Conservation (phyloP, 2,888 invertebrate species). For the Acanthococcus lagerstroemiae region DNA sequence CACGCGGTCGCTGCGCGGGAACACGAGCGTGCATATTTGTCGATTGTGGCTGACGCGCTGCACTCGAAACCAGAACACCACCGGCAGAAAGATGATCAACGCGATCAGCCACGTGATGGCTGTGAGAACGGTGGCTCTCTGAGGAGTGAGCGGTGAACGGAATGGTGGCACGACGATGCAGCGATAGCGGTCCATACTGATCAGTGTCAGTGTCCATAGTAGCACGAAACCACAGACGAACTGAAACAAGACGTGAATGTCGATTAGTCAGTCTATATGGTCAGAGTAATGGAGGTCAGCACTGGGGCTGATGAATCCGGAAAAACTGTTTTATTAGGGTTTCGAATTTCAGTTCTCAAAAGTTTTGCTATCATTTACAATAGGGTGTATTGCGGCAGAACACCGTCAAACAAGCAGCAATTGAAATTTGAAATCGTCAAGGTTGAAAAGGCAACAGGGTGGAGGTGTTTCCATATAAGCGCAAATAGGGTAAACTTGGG, state of each 20-base stretch:
- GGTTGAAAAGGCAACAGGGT: too few relatives aligned
- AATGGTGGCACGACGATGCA: conserved; percentile 50
- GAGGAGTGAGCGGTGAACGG: conserved; percentile 45
- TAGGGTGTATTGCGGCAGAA: too few relatives aligned
- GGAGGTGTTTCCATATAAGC: too few relatives aligned
- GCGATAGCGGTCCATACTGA: conserved; percentile 49
- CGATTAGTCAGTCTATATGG: too few relatives aligned
- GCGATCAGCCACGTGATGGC: conserved; percentile 46
- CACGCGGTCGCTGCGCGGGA: conserved; percentile 44
- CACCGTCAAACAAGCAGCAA: too few relatives aligned
- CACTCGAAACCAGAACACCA: conserved; percentile 46
- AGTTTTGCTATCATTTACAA: too few relatives aligned
- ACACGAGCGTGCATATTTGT: conserved; percentile 48
- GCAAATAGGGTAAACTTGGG: too few relatives aligned
- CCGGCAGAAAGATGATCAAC: conserved; percentile 45
- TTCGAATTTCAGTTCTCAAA: too few relatives aligned
- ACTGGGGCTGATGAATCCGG: too few relatives aligned
- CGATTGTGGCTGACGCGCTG: conserved; percentile 36
- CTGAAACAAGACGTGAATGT: conserved; percentile 43
- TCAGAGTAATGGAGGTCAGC: too few relatives aligned
- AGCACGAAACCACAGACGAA: conserved; percentile 50
- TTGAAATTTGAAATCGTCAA: too few relatives aligned
- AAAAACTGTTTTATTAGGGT: too few relatives aligned
- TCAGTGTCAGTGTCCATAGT: conserved; percentile 49
- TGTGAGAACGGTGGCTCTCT: conserved; percentile 42